A percentile compares a stretch with the other conserved stretches of the same genome.
These are phyloP conservation scores for Neoscelio sp. DNA, from an alignment of 2,888 invertebrate genomes.

Conservation along the genomic window DNA sequence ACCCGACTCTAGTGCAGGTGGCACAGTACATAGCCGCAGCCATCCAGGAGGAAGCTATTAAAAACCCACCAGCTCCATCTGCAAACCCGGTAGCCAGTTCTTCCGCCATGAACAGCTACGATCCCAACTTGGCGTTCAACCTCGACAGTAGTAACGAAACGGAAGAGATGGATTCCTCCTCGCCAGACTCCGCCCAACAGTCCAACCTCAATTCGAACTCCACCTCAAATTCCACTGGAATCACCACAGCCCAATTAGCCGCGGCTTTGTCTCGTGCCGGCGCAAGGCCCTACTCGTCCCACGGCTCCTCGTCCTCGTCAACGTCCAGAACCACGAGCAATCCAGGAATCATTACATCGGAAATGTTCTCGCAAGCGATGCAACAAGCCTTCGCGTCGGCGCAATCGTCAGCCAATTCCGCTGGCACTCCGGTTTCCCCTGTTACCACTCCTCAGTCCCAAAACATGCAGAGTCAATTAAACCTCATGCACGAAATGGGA, in stretches of 20 bases:
- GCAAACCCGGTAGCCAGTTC: constrained; percentile 67
- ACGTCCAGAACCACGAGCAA: constrained; percentile 73
- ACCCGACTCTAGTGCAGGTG: constrained; percentile 89
- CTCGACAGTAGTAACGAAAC: constrained; percentile 85
- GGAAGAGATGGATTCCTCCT: constrained; percentile 85
- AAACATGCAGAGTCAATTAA: constrained; percentile 85
- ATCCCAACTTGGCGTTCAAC: constrained; percentile 84
- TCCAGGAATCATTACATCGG: constrained; percentile 87
- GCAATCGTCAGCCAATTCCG: constrained; percentile 38
- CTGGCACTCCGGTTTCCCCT: constrained; percentile 72
- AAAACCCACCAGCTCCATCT: constrained; percentile 68
- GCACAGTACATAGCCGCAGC: constrained; percentile 87
- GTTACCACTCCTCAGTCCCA: constrained; percentile 73
- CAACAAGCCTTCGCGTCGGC: constrained; percentile 86
- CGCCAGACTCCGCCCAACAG: constrained; percentile 82
- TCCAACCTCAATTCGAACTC: constrained; percentile 72
- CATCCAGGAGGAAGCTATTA: constrained; percentile 83
- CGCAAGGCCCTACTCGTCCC: constrained; percentile 71
- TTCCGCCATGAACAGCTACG: constrained; percentile 73
- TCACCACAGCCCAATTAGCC: constrained; percentile 90
- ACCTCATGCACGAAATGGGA: constrained; percentile 96
- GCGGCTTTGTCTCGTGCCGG: constrained; percentile 88
- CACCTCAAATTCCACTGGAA: constrained; percentile 79
- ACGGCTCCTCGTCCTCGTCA: constrained; percentile 71
- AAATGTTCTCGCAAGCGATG: constrained; percentile 92